Evolutionary conservation across 1,140 invertebrate species (phyloP), one percentile per base, ranked within the genome.

Genomic region (Aphaenogaster ashmeadi): DNA sequence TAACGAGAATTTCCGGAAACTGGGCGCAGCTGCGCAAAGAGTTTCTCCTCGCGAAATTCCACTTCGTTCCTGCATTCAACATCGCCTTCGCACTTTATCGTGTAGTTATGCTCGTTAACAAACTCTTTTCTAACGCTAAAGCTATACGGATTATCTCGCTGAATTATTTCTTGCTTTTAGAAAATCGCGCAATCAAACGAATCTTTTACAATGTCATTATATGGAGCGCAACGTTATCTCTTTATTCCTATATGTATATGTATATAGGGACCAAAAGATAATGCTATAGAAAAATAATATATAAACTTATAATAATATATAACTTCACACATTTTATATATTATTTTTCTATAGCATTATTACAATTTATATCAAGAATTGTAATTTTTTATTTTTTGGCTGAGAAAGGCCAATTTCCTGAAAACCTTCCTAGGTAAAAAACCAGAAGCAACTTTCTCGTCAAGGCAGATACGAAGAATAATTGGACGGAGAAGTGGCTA

Each of bases 1-100:
- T 90, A 90, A 90, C 84, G 89, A 89, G 88, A 90, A 90, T 90
- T 90, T 90, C 84, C 67, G 88, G 86, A 86, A 90, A 87, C 74
- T 58, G 86, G 79, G 84, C 86, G 83, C 89, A 89, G 60, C 86
- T 89, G 84, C 88, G 75, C n/a, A 74, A 74, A 81, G 83, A 89
- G 71, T 89, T 90, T 89, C 88, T 64, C 47, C 80, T 62, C 71
- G 69, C 54, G 50, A 89, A 89, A 86, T 90, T 87, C 50, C 62
- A 56, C 83, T 81, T 60, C 60, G 56, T 60, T 52, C 15, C 71
- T 69, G 50, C 66, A 89, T 87, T 87, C 71, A 54, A 27, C 69
- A 54, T 58, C 77, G 36, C 88, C 36, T 89, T 71, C 84, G 64
- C 75, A 54, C 62, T 90, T 90, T 83, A 88, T 52, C 52, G 78